A percentile compares a stretch with the other conserved stretches of the same genome.
Conservation (phyloP, 2,113 vertebrate genomes). For the Sorex araneus region DNA sequence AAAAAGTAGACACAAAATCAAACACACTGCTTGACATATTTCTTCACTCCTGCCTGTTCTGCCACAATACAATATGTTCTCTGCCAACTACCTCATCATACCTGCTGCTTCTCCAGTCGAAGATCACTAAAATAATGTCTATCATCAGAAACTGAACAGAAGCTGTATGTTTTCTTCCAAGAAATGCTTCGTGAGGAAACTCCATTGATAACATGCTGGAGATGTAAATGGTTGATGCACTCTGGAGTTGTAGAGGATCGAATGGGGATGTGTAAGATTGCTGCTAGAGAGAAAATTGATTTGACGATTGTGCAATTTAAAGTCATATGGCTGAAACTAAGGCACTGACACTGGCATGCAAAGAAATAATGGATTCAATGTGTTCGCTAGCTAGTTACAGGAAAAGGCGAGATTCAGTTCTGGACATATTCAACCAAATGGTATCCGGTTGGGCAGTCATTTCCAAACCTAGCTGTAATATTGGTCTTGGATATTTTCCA, state of each 20-base stretch:
- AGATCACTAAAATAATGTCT: constrained; percentile 19
- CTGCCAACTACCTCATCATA: not conserved
- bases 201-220: not conserved
- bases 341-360: not conserved
- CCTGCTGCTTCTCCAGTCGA: not conserved
- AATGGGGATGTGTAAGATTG: not conserved
- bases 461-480: not conserved
- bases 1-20: not conserved
- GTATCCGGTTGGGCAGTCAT: not conserved
- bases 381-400: not conserved
- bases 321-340: not conserved
- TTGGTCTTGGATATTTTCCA: not conserved
- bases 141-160: not conserved
- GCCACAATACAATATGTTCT: not conserved
- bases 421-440: not conserved
- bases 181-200: not conserved
- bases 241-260: not conserved
- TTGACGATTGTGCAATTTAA: not conserved
- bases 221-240: not conserved
- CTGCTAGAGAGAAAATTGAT: not conserved
- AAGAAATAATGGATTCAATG: not conserved
- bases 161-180: not conserved
- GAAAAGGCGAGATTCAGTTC: not conserved
- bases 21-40: not conserved
- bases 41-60: not conserved